Conservation (phyloP, 1,140 invertebrate species). For the Xylocopa sonorina region DNA sequence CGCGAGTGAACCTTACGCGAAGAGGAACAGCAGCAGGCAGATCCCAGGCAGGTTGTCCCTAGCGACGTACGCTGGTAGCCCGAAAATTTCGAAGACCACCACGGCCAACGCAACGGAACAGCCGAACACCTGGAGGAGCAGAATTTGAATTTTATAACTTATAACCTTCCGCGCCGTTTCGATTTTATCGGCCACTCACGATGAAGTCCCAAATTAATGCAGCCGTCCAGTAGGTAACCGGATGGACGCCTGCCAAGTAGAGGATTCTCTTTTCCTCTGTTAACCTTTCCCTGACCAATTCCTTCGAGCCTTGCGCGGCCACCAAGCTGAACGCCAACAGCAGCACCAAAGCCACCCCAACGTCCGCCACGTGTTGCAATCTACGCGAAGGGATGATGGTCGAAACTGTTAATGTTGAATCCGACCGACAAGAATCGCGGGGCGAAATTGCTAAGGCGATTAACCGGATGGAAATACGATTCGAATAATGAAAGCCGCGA, state of each 20-base stretch:
- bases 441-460: conserved; percentile 20
- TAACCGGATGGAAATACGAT: conserved; percentile 15
- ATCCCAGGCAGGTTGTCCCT: conserved; percentile 85
- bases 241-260: conserved; percentile 83
- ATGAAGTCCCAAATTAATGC: conserved; percentile 84
- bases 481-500: conserved; percentile 3
- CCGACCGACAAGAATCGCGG: neutral
- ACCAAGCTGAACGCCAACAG: conserved; percentile 85
- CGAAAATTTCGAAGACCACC: conserved; percentile 84
- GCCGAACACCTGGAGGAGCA: conserved; percentile 75
- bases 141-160: neutral
- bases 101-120: conserved; percentile 83
- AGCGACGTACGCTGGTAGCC: conserved; percentile 85
- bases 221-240: conserved; percentile 84
- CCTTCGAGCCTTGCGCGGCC: conserved; percentile 83
- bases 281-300: conserved; percentile 83
- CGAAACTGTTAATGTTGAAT: conserved; percentile 22
- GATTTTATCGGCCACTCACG: conserved; percentile 73
- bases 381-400: conserved; percentile 69
- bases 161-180: neutral
- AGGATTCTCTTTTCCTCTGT: conserved; percentile 85
- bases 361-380: conserved; percentile 86
- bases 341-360: conserved; percentile 85
- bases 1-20: conserved; percentile 80
- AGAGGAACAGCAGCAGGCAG: conserved; percentile 83